phyloP scores from a whole-genome alignment of 2,888 invertebrate genomes.

The Nomada goodeniana region DNA sequence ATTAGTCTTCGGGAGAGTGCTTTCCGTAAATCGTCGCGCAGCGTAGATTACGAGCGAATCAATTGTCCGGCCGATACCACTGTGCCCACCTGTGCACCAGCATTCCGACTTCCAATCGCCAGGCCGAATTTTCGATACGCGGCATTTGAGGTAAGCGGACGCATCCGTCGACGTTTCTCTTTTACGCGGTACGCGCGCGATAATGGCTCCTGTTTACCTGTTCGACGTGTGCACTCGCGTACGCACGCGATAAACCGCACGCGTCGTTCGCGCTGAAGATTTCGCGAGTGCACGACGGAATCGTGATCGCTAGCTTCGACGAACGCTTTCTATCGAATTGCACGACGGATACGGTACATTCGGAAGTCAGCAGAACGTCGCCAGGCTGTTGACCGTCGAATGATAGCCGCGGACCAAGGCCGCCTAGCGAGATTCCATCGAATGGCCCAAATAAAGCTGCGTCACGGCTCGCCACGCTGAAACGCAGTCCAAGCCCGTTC shows the following conservation, averaged over 20 bases:
- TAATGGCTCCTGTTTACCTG: not conserved
- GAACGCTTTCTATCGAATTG: too few relatives aligned
- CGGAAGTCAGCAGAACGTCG: not conserved
- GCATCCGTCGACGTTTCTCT: not conserved
- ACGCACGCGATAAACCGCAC: too few relatives aligned
- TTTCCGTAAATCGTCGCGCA: slow-evolving; percentile 8
- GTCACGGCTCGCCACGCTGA: not conserved
- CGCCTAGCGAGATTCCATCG: slow-evolving; percentile 1
- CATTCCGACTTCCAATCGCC: not conserved
- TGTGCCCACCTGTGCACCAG: too few relatives aligned
- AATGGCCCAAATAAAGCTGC: not conserved
- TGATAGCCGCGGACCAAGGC: slow-evolving; percentile 3
- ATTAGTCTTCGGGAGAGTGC: slow-evolving; percentile 36
- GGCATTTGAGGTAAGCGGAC: not conserved
- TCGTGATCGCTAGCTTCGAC: too few relatives aligned
- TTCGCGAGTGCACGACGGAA: too few relatives aligned
- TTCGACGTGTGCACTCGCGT: not conserved
- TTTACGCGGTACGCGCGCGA: not conserved
- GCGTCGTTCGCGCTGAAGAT: too few relatives aligned
- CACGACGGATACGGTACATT: too few relatives aligned
- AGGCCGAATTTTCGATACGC: not conserved
- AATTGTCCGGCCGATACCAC: not conserved
- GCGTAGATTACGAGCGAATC: not conserved
- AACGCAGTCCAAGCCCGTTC: not conserved
- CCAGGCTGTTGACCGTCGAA: not conserved